A percentile compares a stretch with the other conserved stretches of the same genome.
Conservation (phyloP, 2,888 invertebrate species). For the Noctua fimbriata region DNA sequence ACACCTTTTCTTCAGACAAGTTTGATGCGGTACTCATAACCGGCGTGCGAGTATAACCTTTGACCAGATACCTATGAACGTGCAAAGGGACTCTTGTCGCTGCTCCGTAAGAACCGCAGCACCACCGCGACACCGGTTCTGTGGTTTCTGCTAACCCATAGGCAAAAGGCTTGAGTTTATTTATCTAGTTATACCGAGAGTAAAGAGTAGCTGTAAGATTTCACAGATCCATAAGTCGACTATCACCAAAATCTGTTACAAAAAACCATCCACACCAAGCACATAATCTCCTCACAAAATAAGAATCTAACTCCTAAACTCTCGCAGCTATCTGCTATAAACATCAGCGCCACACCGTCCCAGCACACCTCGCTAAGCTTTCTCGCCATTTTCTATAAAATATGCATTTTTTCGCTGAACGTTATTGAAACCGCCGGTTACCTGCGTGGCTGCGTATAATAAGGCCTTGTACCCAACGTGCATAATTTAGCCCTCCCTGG, state of each 20-base stretch:
- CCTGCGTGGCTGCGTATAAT: conserved; percentile 57
- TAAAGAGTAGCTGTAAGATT: background rate
- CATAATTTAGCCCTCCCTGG: conserved; percentile 60
- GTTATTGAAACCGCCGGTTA: conserved; percentile 55
- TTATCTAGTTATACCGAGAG: background rate
- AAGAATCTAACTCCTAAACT: background rate
- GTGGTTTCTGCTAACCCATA: background rate
- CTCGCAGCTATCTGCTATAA: conserved; percentile 5
- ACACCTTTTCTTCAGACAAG: background rate
- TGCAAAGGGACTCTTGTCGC: background rate
- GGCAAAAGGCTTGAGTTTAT: background rate
- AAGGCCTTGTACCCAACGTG: conserved; percentile 45
- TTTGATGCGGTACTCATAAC: background rate
- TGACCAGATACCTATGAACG: background rate
- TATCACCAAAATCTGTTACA: background rate
- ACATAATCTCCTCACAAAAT: background rate
- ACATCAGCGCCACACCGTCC: background rate
- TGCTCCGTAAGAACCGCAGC: background rate
- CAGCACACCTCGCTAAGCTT: conserved; percentile 25
- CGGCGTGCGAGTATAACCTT: background rate
- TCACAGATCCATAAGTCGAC: background rate
- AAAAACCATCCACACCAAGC: background rate
- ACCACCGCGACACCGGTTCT: background rate
- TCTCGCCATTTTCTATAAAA: conserved; percentile 55
- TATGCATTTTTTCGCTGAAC: conserved; percentile 61